phyloP scores from a whole-genome alignment of 2,113 vertebrate species.

The Microcebus murinus region DNA sequence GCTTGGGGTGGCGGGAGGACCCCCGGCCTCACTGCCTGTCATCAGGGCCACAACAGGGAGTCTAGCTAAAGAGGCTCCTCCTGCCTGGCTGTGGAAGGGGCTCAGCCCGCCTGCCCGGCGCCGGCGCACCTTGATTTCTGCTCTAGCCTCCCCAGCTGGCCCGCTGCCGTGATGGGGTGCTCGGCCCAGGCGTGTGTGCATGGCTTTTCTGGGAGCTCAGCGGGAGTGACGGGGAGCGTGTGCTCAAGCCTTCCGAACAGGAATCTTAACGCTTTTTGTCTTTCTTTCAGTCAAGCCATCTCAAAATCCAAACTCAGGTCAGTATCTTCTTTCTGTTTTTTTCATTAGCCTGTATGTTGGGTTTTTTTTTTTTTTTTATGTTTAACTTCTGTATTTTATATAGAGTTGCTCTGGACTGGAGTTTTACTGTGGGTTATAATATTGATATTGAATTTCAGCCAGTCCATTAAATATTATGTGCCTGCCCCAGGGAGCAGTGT shows the following conservation, averaged over 20 bases:
- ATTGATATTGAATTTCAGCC: background rate
- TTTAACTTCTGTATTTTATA: background rate
- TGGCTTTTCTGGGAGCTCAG: slow-evolving; percentile 26
- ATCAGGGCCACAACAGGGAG: background rate
- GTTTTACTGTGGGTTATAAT: background rate
- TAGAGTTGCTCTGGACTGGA: background rate
- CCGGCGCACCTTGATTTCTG: background rate
- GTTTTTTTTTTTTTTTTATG: background rate
- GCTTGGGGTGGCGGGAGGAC: background rate
- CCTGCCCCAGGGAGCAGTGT: background rate
- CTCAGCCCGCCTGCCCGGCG: background rate
- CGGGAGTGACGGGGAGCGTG: background rate
- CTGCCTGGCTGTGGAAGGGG: background rate
- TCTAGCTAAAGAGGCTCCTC: background rate
- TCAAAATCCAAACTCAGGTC: slow-evolving; percentile 99
- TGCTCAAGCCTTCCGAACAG: background rate
- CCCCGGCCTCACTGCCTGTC: background rate
- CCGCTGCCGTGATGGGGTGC: background rate
- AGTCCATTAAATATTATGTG: background rate
- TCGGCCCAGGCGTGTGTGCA: slow-evolving; percentile 34
- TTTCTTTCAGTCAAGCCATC: slow-evolving; percentile 95
- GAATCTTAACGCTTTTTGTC: slow-evolving; percentile 56
- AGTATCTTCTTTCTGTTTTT: slow-evolving; percentile 83
- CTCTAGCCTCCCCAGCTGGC: background rate
- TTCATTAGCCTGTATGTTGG: background rate